phyloP scores from a whole-genome alignment of 2,113 vertebrate genomes.

The Pampusana beccarii region DNA sequence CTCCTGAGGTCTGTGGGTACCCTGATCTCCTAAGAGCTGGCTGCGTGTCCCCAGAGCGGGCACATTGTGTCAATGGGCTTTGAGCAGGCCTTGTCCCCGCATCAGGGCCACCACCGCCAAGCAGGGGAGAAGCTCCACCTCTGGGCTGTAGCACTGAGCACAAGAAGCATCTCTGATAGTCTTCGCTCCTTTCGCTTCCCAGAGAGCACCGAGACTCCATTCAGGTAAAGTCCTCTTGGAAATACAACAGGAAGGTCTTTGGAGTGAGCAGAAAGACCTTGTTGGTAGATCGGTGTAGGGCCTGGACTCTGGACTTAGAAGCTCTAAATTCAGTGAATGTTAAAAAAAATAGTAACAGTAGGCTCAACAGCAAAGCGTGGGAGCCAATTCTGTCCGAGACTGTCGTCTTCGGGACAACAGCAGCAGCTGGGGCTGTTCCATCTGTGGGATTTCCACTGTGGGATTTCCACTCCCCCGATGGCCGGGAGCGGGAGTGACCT shows the following conservation, averaged over 20 bases:
- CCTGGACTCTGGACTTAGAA: not conserved
- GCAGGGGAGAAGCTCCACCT: not conserved
- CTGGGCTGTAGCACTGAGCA: not conserved
- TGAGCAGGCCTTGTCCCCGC: not conserved
- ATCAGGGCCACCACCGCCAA: not conserved
- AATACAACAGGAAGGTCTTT: not conserved
- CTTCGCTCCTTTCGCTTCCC: not conserved
- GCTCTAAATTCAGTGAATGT: not conserved
- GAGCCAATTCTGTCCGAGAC: not conserved
- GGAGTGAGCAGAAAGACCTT: not conserved
- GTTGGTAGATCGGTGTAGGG: no score
- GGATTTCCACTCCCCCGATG: not conserved
- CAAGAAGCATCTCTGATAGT: not conserved
- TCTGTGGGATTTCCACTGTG: not conserved
- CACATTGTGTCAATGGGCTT: rapidly evolving
- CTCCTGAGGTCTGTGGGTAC: not conserved
- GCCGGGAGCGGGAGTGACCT: not conserved
- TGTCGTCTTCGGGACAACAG: not conserved
- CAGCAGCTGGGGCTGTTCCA: not conserved
- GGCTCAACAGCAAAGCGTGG: not conserved
- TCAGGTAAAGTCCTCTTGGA: not conserved
- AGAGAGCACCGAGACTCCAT: not conserved
- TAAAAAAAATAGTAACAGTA: rapidly evolving
- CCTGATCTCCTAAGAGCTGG: not conserved
- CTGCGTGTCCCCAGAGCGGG: rapidly evolving